phyloP scores from a whole-genome alignment of 1,140 invertebrate genomes.

The Helicoverpa zea region DNA sequence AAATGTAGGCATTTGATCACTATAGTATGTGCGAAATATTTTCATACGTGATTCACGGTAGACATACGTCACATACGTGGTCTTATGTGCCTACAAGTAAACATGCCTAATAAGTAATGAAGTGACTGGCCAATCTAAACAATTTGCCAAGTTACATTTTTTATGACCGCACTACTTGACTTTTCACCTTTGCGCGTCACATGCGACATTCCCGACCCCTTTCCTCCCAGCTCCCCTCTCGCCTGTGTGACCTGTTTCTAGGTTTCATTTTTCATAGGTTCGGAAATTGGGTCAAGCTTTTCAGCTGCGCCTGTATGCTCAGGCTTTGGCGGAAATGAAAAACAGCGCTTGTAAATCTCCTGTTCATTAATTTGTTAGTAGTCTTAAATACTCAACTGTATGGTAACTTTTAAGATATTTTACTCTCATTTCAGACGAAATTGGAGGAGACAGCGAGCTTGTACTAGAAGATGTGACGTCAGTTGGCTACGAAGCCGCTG shows the following conservation, averaged over 20 bases:
- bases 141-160: constrained; percentile 7
- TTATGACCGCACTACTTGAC: constrained; percentile 36
- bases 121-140: constrained; percentile 13
- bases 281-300: constrained; percentile 42
- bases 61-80: background rate
- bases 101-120: background rate
- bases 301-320: constrained; percentile 3
- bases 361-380: too few species aligned
- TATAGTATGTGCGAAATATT: background rate
- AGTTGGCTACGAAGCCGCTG: constrained; percentile 81
- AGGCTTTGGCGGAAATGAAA: background rate
- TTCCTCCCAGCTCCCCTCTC: constrained; percentile 4
- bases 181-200: constrained; percentile 43
- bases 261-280: constrained; percentile 42
- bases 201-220: constrained; percentile 19
- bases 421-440: constrained; percentile 76
- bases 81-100: background rate
- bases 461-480: constrained; percentile 85
- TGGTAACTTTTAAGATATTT: background rate
- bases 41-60: background rate
- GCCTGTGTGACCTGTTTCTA: constrained; percentile 44
- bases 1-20: constrained; percentile 16
- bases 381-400: too few species aligned
- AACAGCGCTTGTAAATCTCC: too few species aligned
- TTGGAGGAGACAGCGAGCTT: constrained; percentile 88